phyloP scores from a whole-genome alignment of 2,113 vertebrate genomes.

The Gymnobelideus leadbeateri region DNA sequence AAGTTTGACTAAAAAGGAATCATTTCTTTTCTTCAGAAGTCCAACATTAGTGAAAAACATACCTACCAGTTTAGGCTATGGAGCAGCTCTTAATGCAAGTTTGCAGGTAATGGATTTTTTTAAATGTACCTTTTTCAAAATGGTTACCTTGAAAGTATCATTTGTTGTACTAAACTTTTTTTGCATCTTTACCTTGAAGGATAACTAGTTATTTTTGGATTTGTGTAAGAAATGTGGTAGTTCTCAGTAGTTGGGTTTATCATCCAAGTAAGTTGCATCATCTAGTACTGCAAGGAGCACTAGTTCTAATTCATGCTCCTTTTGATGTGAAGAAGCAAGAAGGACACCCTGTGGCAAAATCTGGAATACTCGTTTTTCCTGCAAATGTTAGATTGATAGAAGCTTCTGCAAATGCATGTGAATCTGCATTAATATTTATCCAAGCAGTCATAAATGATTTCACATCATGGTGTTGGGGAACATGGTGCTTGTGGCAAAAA shows the following conservation, averaged over 20 bases:
- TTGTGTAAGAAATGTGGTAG: slow-evolving; percentile 62
- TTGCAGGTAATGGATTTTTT: slow-evolving; percentile 92
- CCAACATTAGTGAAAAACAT: slow-evolving; percentile 99
- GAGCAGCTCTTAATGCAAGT: slow-evolving; percentile 98
- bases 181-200: slow-evolving; percentile 42
- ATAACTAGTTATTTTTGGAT: slow-evolving; percentile 56
- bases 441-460: slow-evolving; percentile 99
- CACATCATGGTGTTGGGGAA: slow-evolving; percentile 93
- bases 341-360: slow-evolving; percentile 95
- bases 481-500: slow-evolving; percentile 97
- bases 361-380: slow-evolving; percentile 89
- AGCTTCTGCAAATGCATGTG: slow-evolving; percentile 95
- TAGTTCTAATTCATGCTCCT: slow-evolving; percentile 83
- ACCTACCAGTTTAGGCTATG: slow-evolving; percentile 98
- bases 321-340: slow-evolving; percentile 92
- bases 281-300: slow-evolving; percentile 83
- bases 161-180: slow-evolving; percentile 12
- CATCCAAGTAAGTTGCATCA: slow-evolving; percentile 83
- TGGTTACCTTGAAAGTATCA: slow-evolving; percentile 36
- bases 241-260: slow-evolving; percentile 79
- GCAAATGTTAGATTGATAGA: slow-evolving; percentile 93
- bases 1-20: slow-evolving; percentile 78
- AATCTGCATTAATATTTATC: slow-evolving; percentile 99
- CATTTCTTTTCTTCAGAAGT: slow-evolving; percentile 90
- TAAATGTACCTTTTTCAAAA: slow-evolving; percentile 52